Evolutionary conservation across 2,888 invertebrate genomes (phyloP).

Genomic region (Eupithecia dodoneata): DNA sequence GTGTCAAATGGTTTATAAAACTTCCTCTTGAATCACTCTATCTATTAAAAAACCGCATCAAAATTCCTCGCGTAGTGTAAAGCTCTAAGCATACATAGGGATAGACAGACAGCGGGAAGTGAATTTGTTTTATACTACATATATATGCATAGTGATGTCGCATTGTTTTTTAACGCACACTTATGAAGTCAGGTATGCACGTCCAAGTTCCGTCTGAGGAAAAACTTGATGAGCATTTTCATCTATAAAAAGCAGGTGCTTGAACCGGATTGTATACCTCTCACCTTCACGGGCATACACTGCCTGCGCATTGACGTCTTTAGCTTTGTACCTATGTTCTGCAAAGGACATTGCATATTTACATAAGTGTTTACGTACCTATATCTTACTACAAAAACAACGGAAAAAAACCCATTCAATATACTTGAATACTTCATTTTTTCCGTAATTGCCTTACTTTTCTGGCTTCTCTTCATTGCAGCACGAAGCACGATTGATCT

Average conservation of each 20-base stretch:
- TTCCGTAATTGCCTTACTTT: slow-evolving; percentile 18
- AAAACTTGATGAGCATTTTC: background rate
- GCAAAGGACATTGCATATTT: background rate
- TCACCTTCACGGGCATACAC: slow-evolving; percentile 45
- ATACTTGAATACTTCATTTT: background rate
- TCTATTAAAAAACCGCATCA: too few species aligned
- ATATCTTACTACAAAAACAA: slow-evolving; percentile 3
- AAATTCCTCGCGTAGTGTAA: too few species aligned
- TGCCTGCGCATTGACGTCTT: slow-evolving; percentile 33
- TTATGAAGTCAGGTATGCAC: background rate
- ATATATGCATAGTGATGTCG: too few species aligned
- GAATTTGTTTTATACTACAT: too few species aligned
- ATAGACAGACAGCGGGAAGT: too few species aligned
- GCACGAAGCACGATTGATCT: background rate
- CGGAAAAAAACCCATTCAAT: background rate
- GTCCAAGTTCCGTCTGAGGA: background rate
- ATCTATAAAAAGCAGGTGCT: slow-evolving; percentile 30
- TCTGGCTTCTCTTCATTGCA: slow-evolving; percentile 3
- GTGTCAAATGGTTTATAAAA: too few species aligned
- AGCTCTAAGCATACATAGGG: too few species aligned
- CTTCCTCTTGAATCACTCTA: too few species aligned
- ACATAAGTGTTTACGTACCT: background rate
- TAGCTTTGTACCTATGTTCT: slow-evolving; percentile 11
- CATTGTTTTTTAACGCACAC: background rate
- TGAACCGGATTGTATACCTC: slow-evolving; percentile 33